Conservation (phyloP, 1,140 invertebrate species). For the Aphaenogaster floridana region DNA sequence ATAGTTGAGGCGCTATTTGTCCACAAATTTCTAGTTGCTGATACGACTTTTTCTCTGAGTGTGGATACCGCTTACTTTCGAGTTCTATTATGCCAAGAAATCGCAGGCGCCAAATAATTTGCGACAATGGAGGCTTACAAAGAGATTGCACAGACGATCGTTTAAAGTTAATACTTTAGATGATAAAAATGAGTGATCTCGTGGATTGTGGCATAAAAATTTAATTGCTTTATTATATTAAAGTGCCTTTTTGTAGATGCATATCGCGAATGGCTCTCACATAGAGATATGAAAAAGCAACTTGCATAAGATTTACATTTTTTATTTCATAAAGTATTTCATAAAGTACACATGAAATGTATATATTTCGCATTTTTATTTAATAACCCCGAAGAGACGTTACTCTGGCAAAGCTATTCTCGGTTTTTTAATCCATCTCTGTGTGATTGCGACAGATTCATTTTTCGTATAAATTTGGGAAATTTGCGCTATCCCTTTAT, state of each 20-base stretch:
- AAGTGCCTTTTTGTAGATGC: neutral
- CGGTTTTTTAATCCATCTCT: neutral
- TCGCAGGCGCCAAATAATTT: neutral
- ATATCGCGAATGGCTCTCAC: neutral
- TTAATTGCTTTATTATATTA: slow-evolving; percentile 2
- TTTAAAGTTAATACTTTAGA: neutral
- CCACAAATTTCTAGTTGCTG: too few relatives aligned
- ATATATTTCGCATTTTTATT: neutral
- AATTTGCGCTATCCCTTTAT: neutral
- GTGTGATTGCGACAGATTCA: neutral
- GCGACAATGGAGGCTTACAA: neutral
- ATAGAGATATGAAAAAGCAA: neutral
- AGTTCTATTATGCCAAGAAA: neutral
- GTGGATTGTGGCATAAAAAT: neutral
- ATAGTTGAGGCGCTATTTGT: too few relatives aligned
- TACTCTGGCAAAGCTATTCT: neutral
- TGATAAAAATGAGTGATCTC: slow-evolving; percentile 2
- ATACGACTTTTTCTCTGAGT: too few relatives aligned
- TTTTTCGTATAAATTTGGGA: neutral
- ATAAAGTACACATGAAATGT: neutral
- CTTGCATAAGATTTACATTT: slow-evolving; percentile 21
- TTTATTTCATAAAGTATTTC: slow-evolving; percentile 17
- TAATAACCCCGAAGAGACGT: neutral
- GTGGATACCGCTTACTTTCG: neutral
- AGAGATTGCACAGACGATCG: neutral